Conservation (phyloP, 2,797 vertebrate species). For the Euthynnus affinis region DNA sequence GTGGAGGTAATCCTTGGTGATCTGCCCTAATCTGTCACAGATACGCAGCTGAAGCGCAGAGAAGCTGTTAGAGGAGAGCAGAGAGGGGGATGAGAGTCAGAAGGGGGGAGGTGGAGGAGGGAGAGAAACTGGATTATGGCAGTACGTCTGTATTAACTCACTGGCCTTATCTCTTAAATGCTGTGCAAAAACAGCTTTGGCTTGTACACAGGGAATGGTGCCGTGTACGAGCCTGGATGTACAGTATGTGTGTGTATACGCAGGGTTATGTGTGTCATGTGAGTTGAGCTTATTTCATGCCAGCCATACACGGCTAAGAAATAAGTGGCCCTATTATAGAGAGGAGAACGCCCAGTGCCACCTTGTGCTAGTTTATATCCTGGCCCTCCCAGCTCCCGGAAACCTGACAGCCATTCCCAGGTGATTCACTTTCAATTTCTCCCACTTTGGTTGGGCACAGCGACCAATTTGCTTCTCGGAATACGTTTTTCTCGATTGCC, state of each 20-base stretch:
- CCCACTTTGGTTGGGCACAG: constrained; percentile 24
- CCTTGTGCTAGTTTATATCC: constrained; percentile 29
- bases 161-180: constrained; percentile 86
- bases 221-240: constrained; percentile 36
- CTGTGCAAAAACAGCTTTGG: constrained; percentile 83
- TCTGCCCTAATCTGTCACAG: constrained; percentile 89
- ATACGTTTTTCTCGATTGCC: constrained; percentile 32
- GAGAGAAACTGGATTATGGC: constrained; percentile 82
- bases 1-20: constrained; percentile 86
- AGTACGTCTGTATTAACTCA: constrained; percentile 84
- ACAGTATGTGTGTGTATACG: constrained; percentile 5
- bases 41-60: constrained; percentile 82
- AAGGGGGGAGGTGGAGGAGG: constrained; percentile 36
- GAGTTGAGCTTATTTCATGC: constrained; percentile 70
- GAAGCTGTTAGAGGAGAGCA: constrained; percentile 72
- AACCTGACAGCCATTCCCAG: constrained; percentile 25
- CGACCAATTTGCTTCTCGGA: constrained; percentile 43
- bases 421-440: constrained; percentile 14
- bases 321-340: constrained; percentile 46
- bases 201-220: constrained; percentile 65
- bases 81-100: constrained; percentile 62
- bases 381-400: not conserved
- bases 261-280: constrained; percentile 41
- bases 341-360: constrained; percentile 31
- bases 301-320: constrained; percentile 61